Evolutionary conservation across 2,888 invertebrate species (phyloP), one percentile per base, ranked within the genome.

Genomic region (Agonopterix arenella): DNA sequence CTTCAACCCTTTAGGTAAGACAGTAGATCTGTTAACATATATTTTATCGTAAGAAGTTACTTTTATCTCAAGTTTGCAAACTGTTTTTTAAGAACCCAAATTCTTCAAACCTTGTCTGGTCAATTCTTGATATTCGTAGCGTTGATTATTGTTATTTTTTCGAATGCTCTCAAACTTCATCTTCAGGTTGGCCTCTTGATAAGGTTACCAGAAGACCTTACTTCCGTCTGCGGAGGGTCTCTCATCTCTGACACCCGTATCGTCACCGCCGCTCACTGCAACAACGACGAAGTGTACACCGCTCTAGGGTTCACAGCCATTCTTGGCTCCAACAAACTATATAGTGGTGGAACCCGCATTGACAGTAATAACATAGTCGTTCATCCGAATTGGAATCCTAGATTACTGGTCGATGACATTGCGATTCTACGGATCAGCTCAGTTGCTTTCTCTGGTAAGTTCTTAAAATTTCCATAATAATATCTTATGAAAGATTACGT

Each of bases 181-280:
- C 28, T 40, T 40, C 43, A 43, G 43, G 43, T 11, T 11, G 43
- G 43, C 13, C 13, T 43, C 8, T 5, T 43, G 8, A 43, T 43
- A n/a, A 43, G 11, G 0, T 11, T 13, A 8, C 11, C 11, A 8
- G 10, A 8, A 8, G 11, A 8, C 11, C 8, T 8, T 2, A 43
- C 51, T 4, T 45, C 44, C n/a, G 16, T 44, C 8, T 55, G 55
- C 16, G 55, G 55, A 8, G 55, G 50, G 2, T 46, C 52, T 2
- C 45, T 55, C 13, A 51, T 57, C 43, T 51, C 53, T 1, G 37
- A 44, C 28, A 53, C 36, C 2, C 48, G 18, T 11, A 36, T 53
- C 9, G 36, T 55, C 5, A 55, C 55, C 2, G 55, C 55, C 8
- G 55, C 52, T 7, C 53, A 57, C 45, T 55, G 55, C 49, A 44